A percentile compares a stretch with the other conserved stretches of the same genome.
Conservation (phyloP, 2,888 invertebrate genomes). For the Hyposoter didymator region DNA sequence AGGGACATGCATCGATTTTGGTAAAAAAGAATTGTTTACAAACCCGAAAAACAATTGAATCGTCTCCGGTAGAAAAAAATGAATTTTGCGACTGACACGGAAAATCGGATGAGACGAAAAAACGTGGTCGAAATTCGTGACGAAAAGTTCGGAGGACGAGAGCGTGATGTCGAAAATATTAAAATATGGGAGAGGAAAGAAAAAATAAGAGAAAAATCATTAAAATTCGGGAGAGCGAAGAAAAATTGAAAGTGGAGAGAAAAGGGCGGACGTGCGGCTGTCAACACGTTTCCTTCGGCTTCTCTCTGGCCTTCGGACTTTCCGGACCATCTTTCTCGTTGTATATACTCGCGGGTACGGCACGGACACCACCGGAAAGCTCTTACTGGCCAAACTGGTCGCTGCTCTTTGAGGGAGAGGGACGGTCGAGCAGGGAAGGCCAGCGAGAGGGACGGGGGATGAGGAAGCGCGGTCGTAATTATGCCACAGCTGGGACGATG, state of each 20-base stretch:
- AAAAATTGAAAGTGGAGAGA: constrained; percentile 37
- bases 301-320: constrained; percentile 1
- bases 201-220: background rate
- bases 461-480: constrained; percentile 54
- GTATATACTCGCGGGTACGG: background rate
- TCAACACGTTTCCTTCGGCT: constrained; percentile 42
- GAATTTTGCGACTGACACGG: background rate
- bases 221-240: constrained; percentile 15
- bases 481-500: constrained; percentile 60
- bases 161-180: background rate
- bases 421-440: background rate
- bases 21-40: too few relatives aligned
- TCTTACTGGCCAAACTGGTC: constrained; percentile 22
- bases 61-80: background rate
- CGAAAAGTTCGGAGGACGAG: background rate
- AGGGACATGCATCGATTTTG: background rate
- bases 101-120: background rate
- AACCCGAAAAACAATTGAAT: background rate
- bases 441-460: background rate
- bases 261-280: constrained; percentile 46
- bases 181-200: constrained; percentile 14
- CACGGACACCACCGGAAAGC: constrained; percentile 12
- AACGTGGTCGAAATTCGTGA: background rate
- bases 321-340: background rate
- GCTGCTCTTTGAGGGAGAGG: constrained; percentile 2